Base-by-base conservation (phyloP, 2,888 invertebrate species). In the Clepsis dumicolana region DNA sequence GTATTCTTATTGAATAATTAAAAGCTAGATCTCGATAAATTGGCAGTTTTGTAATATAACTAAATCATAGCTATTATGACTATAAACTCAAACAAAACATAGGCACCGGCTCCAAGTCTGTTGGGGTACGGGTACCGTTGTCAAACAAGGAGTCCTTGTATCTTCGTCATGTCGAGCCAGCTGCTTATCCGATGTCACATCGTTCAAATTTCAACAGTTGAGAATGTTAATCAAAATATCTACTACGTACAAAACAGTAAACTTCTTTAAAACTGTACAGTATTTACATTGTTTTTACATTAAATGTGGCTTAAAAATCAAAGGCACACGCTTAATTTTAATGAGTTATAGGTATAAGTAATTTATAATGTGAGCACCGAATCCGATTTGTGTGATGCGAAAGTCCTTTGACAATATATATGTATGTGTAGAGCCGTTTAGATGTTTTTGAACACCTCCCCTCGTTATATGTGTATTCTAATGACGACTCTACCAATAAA, bases 101-200 rank as follows among this genome's bases (percentile, higher is more conserved):
- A n/a, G n/a, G n/a, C 18, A 41, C 41, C 16, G 8, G 8, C 7
- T 16, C 1, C 44, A 44, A 44, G 44, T 44, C 18, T 44, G 44
- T 18, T 18, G 8, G n/a, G 38, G n/a, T 44, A 44, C 44, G n/a
- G 38, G n/a, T 44, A 44, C 44, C 18, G 44, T 44, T 44, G 44
- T 44, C 44, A 44, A 44, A 18, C 44, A 44, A 18, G 4, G 38
- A 38, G 18, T 18, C 44, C 44, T 44, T 44, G 44, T 44, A 38
- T 38, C 38, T 18, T 18, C 18, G 18, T 44, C 44, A 44, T 44
- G 44, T 44, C 44, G 18, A 44, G 44, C 44, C 44, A 44, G 44
- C 44, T 44, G 44, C 44, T 44, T 18, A 8, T 44, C 44, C 44
- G 44, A 18, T 44, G 50, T 24, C 21, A 50, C 24, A 7, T 24